Base-by-base conservation (phyloP, 2,888 invertebrate genomes). In the Mycalesis mineus region DNA sequence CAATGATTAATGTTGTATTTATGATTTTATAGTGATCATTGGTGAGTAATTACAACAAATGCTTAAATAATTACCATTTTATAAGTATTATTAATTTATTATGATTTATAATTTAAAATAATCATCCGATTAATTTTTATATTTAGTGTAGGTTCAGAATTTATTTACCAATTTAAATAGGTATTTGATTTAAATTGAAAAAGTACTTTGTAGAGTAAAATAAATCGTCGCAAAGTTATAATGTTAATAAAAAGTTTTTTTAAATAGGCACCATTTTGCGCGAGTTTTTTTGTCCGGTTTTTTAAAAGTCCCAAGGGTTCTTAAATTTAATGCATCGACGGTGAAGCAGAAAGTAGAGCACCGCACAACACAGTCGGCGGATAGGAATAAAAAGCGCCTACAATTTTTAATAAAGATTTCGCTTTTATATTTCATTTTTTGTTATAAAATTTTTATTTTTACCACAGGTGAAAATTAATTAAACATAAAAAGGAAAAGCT, bases 11-110 rank as follows among this genome's bases (percentile, higher is more conserved):
- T 85, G 84, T 74, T 70, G 68, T 64, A 66, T 77, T 73, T 84
- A 76, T 83, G 82, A 81, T 82, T 79, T 88, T 87, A 85, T 87
- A 88, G 88, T 88, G 87, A 86, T 77, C 80, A 82, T 84, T 85
- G 88, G 88, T 88, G 71, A 87, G 88, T 85, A 66, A 36, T 31
- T n/a, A n/a, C n/a, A 6, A 6, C 28, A 36, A 11, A 11, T 11
- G 36, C 11, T 1, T 11, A 11, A 11, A 1, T 36, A 36, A 36
- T 36, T 11, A 36, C 2, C 22, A n/a, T n/a, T n/a, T n/a, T n/a
- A n/a, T n/a, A n/a, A n/a, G n/a, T n/a, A n/a, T n/a, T 33, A 6
- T 7, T 9, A 4, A 11, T 36, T 3, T 7, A 6, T 6, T 33
- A 6, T 33, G 8, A 11, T 1, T 33, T 11, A 11, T 36, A 9